Evolutionary conservation across 1,140 invertebrate genomes (phyloP).

Genomic region (Drosophila prosaltans): DNA sequence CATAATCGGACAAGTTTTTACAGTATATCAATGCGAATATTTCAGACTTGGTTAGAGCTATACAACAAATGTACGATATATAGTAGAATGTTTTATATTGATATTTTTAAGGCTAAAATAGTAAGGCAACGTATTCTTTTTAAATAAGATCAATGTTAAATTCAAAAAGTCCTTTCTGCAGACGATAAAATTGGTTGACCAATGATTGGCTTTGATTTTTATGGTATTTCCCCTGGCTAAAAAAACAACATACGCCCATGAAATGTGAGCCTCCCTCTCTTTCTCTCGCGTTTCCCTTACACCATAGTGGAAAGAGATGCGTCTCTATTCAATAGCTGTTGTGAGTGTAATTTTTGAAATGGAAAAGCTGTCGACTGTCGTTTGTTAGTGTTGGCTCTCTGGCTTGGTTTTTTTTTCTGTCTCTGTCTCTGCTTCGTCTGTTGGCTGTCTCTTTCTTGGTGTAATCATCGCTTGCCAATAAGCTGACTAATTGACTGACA

Average conservation of each 20-base stretch:
- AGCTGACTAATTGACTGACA: conserved; percentile 82
- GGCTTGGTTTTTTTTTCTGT: conserved; percentile 44
- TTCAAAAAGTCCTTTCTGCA: too few species aligned
- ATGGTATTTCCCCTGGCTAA: neutral
- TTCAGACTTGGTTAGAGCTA: too few species aligned
- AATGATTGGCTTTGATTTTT: too few species aligned
- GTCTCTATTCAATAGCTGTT: conserved; percentile 21
- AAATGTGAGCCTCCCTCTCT: neutral
- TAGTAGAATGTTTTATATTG: too few species aligned
- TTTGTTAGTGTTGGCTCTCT: conserved; percentile 28
- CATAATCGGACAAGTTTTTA: too few species aligned
- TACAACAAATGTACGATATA: too few species aligned
- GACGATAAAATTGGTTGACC: too few species aligned
- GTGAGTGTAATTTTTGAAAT: conserved; percentile 74
- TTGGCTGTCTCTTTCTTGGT: conserved; percentile 47
- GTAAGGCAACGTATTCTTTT: too few species aligned
- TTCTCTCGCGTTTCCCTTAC: neutral
- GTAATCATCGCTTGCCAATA: conserved; percentile 81
- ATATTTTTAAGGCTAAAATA: too few species aligned
- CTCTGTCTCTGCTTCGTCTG: conserved; percentile 62
- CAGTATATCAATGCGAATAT: too few species aligned
- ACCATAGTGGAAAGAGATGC: neutral
- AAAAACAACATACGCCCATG: neutral
- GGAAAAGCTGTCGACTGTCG: conserved; percentile 74
- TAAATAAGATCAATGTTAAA: too few species aligned